Percentiles rank a stretch among this genome's conserved stretches.
Evolutionary conservation across 2,113 vertebrate genomes (phyloP).

Genomic region (Megalops atlanticus): DNA sequence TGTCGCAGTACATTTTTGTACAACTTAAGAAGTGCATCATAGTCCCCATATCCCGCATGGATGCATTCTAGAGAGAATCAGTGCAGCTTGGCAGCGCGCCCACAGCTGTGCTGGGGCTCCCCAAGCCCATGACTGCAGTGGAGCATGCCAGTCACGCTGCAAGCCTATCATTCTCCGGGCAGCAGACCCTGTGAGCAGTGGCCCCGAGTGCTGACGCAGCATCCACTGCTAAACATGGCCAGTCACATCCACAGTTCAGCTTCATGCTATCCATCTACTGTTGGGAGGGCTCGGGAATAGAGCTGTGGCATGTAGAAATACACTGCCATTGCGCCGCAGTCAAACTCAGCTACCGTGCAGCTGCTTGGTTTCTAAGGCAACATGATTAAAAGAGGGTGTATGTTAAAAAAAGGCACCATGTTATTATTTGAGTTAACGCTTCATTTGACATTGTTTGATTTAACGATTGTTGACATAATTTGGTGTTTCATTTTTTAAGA

Average conservation of each 20-base stretch:
- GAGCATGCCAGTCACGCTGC: background rate
- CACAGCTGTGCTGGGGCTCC: background rate
- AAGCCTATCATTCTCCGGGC: background rate
- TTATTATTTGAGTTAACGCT: background rate
- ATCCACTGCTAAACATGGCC: constrained; percentile 11
- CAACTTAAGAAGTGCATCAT: no score
- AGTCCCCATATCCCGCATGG: background rate
- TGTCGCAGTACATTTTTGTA: no score
- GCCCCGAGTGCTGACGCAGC: constrained; percentile 16
- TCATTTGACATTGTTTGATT: no score
- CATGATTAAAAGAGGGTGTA: background rate
- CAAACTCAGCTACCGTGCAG: background rate
- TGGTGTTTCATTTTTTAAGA: no score
- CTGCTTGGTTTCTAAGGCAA: constrained; percentile 10
- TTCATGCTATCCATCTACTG: background rate
- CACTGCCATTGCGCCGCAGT: background rate
- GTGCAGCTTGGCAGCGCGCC: background rate
- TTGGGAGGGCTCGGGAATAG: background rate
- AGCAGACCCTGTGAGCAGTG: background rate
- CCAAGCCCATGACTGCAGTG: background rate
- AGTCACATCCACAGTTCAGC: constrained; percentile 9
- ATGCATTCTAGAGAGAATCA: background rate
- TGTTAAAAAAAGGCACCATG: background rate
- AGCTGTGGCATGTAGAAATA: constrained; percentile 3
- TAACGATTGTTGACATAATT: no score